Evolutionary conservation across 2,888 invertebrate species (phyloP), one percentile per base, ranked within the genome.

Genomic region (Catocala nupta): DNA sequence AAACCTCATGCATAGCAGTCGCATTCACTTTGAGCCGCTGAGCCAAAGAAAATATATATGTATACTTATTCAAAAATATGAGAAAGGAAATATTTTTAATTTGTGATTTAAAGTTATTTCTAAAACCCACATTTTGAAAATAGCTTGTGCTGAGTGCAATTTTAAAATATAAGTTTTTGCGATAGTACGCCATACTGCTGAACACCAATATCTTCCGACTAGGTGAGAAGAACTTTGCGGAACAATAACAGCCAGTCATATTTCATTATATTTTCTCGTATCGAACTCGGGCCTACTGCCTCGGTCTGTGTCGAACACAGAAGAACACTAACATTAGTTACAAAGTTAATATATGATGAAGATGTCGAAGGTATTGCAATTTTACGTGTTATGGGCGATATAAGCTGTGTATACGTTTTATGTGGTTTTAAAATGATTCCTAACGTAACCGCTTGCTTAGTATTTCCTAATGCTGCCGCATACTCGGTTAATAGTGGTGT

Each of bases 201-300:
- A 63, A 63, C 59, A 33, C 76, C 82, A 81, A 84, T 86, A 83
- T 80, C 79, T 79, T 76, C 65, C 76, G 81, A 63, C 64, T 70
- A 48, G 70, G 77, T 80, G 71, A 42, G 52, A 44, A 64, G 77
- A 87, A 88, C 74, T 88, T 88, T 64, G 75, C 68, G 76, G 83
- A 87, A 86, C 87, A 88, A 88, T 88, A 88, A 84, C 81, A 72
- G 80, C 71, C 69, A 75, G 70, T 79, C 81, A 82, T 88, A 87
- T 84, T 85, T 88, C 85, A 88, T 81, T 80, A 73, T 68, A 77
- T 81, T 80, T 79, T 80, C 76, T 80, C 81, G 77, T 82, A 83
- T 85, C 79, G 82, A 77, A 80, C 64, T 71, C 64, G 61, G 65
- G 71, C 75, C 75, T 73, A 77, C 67, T 44, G 44, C 47, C 45